Evolutionary conservation across 2,888 invertebrate genomes (phyloP), one percentile per base, ranked within the genome.

Genomic region (Eledona agricola): DNA sequence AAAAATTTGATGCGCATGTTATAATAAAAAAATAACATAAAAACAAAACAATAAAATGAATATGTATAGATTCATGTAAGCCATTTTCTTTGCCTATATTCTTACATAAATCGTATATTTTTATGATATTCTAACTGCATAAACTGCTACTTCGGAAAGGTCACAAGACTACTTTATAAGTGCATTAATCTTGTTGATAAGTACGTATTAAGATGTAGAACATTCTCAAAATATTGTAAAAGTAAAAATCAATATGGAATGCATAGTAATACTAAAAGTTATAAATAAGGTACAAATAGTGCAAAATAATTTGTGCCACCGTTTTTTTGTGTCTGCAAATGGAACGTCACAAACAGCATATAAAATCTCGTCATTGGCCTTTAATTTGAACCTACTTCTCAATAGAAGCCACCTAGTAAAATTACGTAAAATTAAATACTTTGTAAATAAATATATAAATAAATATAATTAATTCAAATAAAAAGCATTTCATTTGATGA

Each of bases 51-150:
- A 28, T 28, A 28, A 13, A 9, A 12, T 9, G 20, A 16, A 11
- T 17, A 40, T 19, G 29, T 9, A 42, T n/a, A 31, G 6, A 20
- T 19, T 19, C 22, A 42, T 20, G 29, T 31, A 31, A 42, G 22
- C 31, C 10, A 9, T 32, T 20, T 35, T 28, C 4, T 9, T 42
- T 22, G 12, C 12, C 12, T 38, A 25, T 38, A 31, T 16, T 12
- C 23, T 40, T 10, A 28, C 28, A 40, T 28, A 15, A 37, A 37
- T 13, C n/a, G 22, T 40, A 40, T 16, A 40, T 12, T 28, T 28
- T 23, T 40, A 28, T 10, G 17, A 37, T 9, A 23, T 19, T 19
- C 26, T 28, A 40, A 40, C n/a, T 22, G 11, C 29, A 31, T 31
- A 31, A 7, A 17, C 17, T 11, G 6, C 40, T 40, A 40, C 40